Conservation (phyloP, 2,888 invertebrate species). For the Pterostichus madidus region DNA sequence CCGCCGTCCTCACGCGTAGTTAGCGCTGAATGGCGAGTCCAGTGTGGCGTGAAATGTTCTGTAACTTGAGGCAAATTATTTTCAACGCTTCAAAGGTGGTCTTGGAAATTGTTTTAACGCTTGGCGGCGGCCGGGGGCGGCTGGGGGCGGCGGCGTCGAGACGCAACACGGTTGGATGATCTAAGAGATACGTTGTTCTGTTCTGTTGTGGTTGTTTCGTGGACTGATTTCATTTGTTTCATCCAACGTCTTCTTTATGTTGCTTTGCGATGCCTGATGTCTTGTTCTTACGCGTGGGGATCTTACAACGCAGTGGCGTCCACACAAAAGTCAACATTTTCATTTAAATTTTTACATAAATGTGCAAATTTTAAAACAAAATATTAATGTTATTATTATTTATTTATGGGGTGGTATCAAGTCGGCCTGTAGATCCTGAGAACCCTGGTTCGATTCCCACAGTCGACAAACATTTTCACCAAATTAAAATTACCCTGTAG, state of each 20-base stretch:
- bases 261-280: constrained; percentile 55
- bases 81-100: constrained; percentile 74
- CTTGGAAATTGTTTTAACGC: constrained; percentile 75
- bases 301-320: constrained; percentile 13
- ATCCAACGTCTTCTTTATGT: constrained; percentile 65
- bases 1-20: constrained; percentile 71
- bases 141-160: not conserved
- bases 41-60: constrained; percentile 74
- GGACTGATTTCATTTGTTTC: constrained; percentile 64
- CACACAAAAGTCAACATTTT: no score
- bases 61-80: constrained; percentile 76
- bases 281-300: constrained; percentile 12
- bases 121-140: constrained; percentile 70
- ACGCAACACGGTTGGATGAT: constrained; percentile 61
- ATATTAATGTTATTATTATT: no score
- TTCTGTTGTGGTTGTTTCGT: constrained; percentile 52
- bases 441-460: no score
- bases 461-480: no score
- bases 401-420: no score
- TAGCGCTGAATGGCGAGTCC: constrained; percentile 72
- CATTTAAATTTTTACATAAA: no score
- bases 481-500: no score
- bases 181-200: constrained; percentile 63
- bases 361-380: no score
- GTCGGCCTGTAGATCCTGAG: no score